A percentile compares a stretch with the other conserved stretches of the same genome.
Conservation (phyloP, 2,888 invertebrate genomes). For the Agrotis clavis region DNA sequence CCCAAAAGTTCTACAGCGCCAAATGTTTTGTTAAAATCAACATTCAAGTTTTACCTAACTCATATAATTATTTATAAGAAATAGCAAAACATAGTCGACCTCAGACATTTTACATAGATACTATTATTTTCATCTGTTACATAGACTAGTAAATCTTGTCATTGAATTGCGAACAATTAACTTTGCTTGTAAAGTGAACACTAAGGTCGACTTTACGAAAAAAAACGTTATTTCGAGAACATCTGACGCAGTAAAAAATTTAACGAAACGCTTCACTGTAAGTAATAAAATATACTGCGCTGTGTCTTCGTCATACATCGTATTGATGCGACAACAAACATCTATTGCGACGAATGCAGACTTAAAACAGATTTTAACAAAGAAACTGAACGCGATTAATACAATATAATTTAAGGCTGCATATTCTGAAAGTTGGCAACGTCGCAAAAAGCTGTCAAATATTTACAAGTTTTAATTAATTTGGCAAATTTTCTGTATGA, state of each 20-base stretch:
- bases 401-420: not conserved
- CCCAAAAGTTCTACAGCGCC: constrained; percentile 11
- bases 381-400: not conserved
- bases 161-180: not conserved
- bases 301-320: not conserved
- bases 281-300: constrained; percentile 18
- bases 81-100: not conserved
- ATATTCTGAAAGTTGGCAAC: too few species aligned
- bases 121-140: not conserved
- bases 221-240: not conserved
- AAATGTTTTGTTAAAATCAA: constrained; percentile 3
- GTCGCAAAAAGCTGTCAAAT: too few species aligned
- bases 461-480: too few species aligned
- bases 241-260: not conserved
- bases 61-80: not conserved
- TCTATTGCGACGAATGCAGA: constrained; percentile 3
- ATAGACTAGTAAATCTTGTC: not conserved
- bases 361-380: not conserved
- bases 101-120: too few species aligned
- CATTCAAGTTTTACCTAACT: not conserved
- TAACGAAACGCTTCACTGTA: not conserved
- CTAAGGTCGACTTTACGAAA: constrained; percentile 1
- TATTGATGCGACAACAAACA: not conserved
- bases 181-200: not conserved
- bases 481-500: too few species aligned